Evolutionary conservation across 2,113 vertebrate genomes (phyloP).

Genomic region (Grantiella picta): DNA sequence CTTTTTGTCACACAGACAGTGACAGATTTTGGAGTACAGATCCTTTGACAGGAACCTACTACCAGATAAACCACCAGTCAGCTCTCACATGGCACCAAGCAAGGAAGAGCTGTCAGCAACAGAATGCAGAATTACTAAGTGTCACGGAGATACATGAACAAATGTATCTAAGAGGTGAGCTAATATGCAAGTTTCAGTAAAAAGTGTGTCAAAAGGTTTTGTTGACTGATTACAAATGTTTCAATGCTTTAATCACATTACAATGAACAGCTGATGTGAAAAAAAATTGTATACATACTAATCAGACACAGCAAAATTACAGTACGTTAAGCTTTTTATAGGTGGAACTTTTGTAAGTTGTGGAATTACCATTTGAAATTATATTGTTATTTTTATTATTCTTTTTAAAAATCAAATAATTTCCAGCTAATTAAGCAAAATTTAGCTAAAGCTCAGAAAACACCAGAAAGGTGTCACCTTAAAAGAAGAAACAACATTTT

Average conservation of each 20-base stretch:
- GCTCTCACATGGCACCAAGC: constrained; percentile 89
- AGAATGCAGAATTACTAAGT: constrained; percentile 85
- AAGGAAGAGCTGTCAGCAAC: constrained; percentile 89
- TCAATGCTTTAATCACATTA: not conserved
- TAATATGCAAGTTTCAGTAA: not conserved
- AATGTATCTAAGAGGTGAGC: constrained; percentile 84
- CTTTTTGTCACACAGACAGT: constrained; percentile 41
- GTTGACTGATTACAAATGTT: not conserved
- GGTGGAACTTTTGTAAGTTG: not conserved
- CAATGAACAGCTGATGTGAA: not conserved
- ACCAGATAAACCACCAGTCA: constrained; percentile 84
- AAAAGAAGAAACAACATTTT: not conserved
- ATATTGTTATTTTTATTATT: not conserved
- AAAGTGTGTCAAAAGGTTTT: not conserved
- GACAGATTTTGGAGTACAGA: constrained; percentile 79
- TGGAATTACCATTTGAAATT: not conserved
- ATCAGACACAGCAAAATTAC: not conserved
- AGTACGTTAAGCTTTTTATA: not conserved
- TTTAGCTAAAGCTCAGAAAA: not conserved
- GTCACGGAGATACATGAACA: constrained; percentile 86
- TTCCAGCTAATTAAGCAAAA: not conserved
- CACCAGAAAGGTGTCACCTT: not conserved
- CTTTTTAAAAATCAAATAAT: not conserved
- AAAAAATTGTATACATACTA: not conserved
- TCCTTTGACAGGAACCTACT: constrained; percentile 80